Evolutionary conservation across 1,140 invertebrate genomes (phyloP).

Genomic region (Radopholus similis): DNA sequence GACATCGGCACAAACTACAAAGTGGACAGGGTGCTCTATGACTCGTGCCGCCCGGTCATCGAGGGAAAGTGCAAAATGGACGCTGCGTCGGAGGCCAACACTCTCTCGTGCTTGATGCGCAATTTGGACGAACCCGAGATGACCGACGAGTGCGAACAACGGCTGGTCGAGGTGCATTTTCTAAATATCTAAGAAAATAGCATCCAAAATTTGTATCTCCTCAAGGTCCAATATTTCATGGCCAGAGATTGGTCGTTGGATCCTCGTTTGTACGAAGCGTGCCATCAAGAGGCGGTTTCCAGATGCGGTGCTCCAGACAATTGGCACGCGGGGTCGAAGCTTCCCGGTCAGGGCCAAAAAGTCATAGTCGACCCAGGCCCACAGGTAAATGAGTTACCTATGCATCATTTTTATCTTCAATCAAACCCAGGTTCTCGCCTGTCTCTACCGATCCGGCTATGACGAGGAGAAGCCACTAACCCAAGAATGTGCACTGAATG

Average conservation of each 20-base stretch:
- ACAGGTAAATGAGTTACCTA: constrained; percentile 40
- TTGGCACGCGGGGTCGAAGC: constrained; percentile 67
- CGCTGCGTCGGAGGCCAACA: constrained; percentile 52
- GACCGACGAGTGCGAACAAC: constrained; percentile 81
- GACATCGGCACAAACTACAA: constrained; percentile 59
- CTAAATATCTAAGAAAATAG: background rate
- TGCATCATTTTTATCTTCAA: constrained; percentile 65
- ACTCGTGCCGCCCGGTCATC: constrained; percentile 51
- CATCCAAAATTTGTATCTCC: background rate
- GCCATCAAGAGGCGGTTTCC: constrained; percentile 76
- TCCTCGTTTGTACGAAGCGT: constrained; percentile 77
- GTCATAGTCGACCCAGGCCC: constrained; percentile 40
- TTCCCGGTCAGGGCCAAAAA: constrained; percentile 1
- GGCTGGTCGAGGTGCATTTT: constrained; percentile 76
- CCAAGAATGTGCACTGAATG: constrained; percentile 69
- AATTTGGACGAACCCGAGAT: constrained; percentile 78
- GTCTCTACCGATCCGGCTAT: constrained; percentile 77
- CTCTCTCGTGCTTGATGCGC: constrained; percentile 85
- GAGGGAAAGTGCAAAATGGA: constrained; percentile 54
- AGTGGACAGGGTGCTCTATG: constrained; percentile 57
- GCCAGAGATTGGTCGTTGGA: constrained; percentile 82
- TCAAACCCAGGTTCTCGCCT: constrained; percentile 78
- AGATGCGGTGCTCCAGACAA: constrained; percentile 71
- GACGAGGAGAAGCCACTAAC: constrained; percentile 64
- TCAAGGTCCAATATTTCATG: constrained; percentile 78